Conservation (phyloP, 2,888 invertebrate genomes). For the Omphaloscelis lunosa region DNA sequence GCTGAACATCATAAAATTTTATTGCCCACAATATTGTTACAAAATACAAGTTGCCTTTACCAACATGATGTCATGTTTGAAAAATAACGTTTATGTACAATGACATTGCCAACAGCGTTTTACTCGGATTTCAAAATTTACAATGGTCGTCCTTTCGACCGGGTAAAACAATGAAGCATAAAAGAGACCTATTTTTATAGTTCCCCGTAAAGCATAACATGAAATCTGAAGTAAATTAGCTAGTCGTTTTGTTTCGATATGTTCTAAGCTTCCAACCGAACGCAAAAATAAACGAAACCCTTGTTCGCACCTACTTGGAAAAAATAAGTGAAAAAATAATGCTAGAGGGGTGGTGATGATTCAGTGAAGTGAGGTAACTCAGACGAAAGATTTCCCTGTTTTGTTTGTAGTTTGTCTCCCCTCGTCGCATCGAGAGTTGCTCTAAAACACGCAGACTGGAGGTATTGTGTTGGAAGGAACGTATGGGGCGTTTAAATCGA, state of each 20-base stretch:
- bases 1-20: conserved; percentile 77
- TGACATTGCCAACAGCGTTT: conserved; percentile 67
- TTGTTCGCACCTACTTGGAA: conserved; percentile 12
- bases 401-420: conserved; percentile 84
- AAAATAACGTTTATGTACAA: conserved; percentile 65
- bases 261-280: background rate
- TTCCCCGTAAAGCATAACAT: conserved; percentile 20
- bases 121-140: conserved; percentile 49
- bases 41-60: conserved; percentile 70
- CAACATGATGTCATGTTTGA: conserved; percentile 76
- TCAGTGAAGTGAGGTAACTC: conserved; percentile 78
- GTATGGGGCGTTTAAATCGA: conserved; percentile 83
- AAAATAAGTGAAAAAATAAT: conserved; percentile 54
- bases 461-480: conserved; percentile 81
- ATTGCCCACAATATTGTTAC: conserved; percentile 71
- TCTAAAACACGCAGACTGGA: conserved; percentile 77
- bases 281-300: conserved; percentile 26
- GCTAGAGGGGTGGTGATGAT: conserved; percentile 64
- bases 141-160: conserved; percentile 38
- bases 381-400: conserved; percentile 84
- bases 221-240: conserved; percentile 19
- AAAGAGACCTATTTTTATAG: conserved; percentile 25
- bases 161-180: conserved; percentile 50
- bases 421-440: conserved; percentile 79
- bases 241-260: conserved; percentile 1